phyloP scores from a whole-genome alignment of 2,888 invertebrate species.

The Galeruca laticollis region DNA sequence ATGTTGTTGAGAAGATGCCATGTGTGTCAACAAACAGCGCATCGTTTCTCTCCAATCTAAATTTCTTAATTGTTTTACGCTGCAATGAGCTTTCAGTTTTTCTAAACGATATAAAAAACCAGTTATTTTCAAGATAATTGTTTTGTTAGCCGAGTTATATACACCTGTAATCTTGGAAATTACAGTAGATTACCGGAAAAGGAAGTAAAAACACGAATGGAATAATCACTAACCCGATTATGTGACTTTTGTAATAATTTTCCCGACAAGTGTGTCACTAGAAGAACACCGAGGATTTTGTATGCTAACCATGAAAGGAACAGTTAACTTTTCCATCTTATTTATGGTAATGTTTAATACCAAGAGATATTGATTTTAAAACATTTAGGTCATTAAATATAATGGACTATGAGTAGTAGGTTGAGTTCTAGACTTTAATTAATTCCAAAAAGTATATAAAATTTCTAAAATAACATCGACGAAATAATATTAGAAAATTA shows the following conservation, averaged over 20 bases:
- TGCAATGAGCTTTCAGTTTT: slow-evolving; percentile 20
- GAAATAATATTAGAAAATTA: too few species aligned
- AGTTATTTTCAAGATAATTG: slow-evolving; percentile 22
- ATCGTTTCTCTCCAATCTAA: background rate
- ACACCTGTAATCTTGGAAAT: slow-evolving; percentile 32
- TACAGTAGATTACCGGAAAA: slow-evolving; percentile 33
- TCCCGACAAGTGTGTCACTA: slow-evolving; percentile 30
- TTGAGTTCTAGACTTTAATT: too few species aligned
- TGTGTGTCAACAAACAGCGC: background rate
- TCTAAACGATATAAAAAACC: slow-evolving; percentile 18
- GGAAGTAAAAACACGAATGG: slow-evolving; percentile 40
- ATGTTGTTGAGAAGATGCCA: background rate
- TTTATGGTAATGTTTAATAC: slow-evolving; percentile 24
- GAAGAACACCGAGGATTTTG: background rate
- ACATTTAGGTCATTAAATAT: background rate
- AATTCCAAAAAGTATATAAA: too few species aligned
- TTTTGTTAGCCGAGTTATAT: slow-evolving; percentile 24
- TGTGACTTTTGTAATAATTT: slow-evolving; percentile 26
- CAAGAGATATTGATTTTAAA: slow-evolving; percentile 1
- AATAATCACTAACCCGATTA: slow-evolving; percentile 34
- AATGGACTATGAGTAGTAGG: background rate
- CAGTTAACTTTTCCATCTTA: slow-evolving; percentile 25
- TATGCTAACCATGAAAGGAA: slow-evolving; percentile 20
- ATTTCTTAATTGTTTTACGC: slow-evolving; percentile 15
- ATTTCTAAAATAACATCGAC: too few species aligned